Percentiles rank a stretch among this genome's conserved stretches.
Evolutionary conservation across 2,113 vertebrate species (phyloP).

Genomic region (Osmerus mordax): DNA sequence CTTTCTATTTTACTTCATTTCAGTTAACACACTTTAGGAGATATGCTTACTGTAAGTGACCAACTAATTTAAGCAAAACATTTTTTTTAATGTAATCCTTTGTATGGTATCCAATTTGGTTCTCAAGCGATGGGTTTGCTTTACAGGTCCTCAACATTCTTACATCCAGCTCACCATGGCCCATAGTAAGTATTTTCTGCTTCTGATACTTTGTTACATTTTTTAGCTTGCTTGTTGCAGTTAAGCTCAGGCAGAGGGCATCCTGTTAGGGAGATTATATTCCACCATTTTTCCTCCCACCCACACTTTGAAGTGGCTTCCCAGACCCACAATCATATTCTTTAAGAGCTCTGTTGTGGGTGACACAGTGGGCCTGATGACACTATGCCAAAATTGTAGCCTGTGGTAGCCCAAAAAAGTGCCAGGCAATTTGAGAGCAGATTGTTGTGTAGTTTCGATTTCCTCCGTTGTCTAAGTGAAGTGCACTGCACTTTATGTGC

Average conservation of each 20-base stretch:
- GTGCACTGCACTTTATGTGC: too few species aligned
- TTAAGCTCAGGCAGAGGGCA: neutral
- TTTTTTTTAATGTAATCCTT: too few species aligned
- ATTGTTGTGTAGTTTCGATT: too few species aligned
- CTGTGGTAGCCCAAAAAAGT: too few species aligned
- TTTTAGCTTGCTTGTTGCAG: neutral
- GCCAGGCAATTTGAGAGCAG: too few species aligned
- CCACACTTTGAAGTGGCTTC: conserved; percentile 48
- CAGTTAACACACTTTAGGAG: too few species aligned
- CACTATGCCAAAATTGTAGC: neutral
- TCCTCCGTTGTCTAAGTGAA: too few species aligned
- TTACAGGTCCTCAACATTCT: conserved; percentile 37
- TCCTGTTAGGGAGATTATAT: conserved; percentile 32
- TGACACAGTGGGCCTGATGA: neutral
- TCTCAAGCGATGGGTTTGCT: neutral
- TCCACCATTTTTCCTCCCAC: conserved; percentile 29
- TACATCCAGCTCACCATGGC: conserved; percentile 42
- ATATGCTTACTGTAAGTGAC: too few species aligned
- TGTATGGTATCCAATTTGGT: too few species aligned
- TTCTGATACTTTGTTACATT: neutral
- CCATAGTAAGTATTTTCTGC: conserved; percentile 22
- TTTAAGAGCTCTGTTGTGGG: conserved; percentile 11
- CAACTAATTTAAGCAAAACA: too few species aligned
- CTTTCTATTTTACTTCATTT: too few species aligned
- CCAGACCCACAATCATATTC: conserved; percentile 28